Evolutionary conservation across 2,113 vertebrate species (phyloP), one percentile per base, ranked within the genome.

Genomic region (Aldabrachelys gigantea): DNA sequence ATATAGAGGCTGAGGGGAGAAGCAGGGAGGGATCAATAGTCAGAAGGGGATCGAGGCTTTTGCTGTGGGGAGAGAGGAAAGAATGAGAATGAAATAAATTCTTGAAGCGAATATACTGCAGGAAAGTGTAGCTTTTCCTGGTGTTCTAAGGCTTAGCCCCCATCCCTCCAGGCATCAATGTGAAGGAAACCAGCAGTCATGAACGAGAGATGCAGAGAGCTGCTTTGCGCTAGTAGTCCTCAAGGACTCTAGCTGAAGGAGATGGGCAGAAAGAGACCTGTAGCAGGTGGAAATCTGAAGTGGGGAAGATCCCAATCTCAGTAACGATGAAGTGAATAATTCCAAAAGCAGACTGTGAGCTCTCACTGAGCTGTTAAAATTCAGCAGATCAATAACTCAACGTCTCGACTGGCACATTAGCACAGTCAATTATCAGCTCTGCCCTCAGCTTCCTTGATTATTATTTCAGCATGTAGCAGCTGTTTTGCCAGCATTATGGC

Each of bases 391-490:
- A 94, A 97, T 97, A 98, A 97, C 95, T 95, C 96, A 83, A 89
- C 93, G 78, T 92, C 96, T 92, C 82, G 0, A 96, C 90, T 96
- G 88, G 91, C 94, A 95, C 95, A 97, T 97, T 97, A 98, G 85
- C 91, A 87, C 91, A 97, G 94, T 97, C 96, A 96, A 97, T 98
- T 97, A 97, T 95, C 94, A 95, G 89, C 92, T 96, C 96, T 95
- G 94, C 97, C 96, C 96, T 97, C 93, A 94, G 97, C 95, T 97
- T 97, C 94, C 96, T 96, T 97, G 97, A 95, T 97, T 97, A 97
- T 97, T 97, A 97, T 97, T 98, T 98, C 96, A 97, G 96, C 87
- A 82, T 96, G 97, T 90, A 96, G 91, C 97, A 97, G 96, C 97
- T 98, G 97, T 75, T 97, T 95, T 7, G 2, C 95, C 86, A 96